A percentile compares a stretch with the other conserved stretches of the same genome.
Conservation (phyloP, 1,140 invertebrate species). For the Aricia agestis region DNA sequence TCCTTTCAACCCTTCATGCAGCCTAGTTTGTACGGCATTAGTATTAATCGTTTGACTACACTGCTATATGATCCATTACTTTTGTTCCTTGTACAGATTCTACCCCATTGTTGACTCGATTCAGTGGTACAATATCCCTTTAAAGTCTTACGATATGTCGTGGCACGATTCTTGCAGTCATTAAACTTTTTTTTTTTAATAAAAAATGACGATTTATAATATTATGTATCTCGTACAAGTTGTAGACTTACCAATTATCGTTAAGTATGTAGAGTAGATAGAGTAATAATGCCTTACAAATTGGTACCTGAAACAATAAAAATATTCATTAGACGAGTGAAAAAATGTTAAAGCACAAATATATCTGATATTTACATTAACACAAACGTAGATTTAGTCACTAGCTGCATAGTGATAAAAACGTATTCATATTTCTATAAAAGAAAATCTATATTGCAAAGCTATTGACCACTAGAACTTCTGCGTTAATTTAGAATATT, state of each 20-base stretch:
- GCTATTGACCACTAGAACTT: neutral
- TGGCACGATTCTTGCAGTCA: neutral
- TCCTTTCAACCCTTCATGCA: neutral
- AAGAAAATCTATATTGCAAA: too few relatives aligned
- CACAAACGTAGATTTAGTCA: too few relatives aligned
- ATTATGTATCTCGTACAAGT: too few relatives aligned
- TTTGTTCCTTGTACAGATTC: conserved; percentile 32
- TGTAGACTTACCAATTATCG: too few relatives aligned
- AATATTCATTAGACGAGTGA: neutral
- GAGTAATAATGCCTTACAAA: too few relatives aligned
- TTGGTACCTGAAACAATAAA: neutral
- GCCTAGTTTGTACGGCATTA: conserved; percentile 10
- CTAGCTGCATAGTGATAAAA: too few relatives aligned
- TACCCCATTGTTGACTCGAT: conserved; percentile 23
- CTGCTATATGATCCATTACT: conserved; percentile 22
- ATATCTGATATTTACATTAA: too few relatives aligned
- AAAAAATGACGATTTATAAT: too few relatives aligned
- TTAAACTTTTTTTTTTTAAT: too few relatives aligned
- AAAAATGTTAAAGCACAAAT: neutral
- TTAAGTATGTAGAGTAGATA: too few relatives aligned
- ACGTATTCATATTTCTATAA: too few relatives aligned
- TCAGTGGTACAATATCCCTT: conserved; percentile 15
- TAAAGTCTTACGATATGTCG: conserved; percentile 5
- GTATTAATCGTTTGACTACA: conserved; percentile 19
- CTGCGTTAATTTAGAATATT: too few relatives aligned